Base-by-base conservation (phyloP, 2,113 vertebrate genomes). In the Protobothrops flavoviridis region DNA sequence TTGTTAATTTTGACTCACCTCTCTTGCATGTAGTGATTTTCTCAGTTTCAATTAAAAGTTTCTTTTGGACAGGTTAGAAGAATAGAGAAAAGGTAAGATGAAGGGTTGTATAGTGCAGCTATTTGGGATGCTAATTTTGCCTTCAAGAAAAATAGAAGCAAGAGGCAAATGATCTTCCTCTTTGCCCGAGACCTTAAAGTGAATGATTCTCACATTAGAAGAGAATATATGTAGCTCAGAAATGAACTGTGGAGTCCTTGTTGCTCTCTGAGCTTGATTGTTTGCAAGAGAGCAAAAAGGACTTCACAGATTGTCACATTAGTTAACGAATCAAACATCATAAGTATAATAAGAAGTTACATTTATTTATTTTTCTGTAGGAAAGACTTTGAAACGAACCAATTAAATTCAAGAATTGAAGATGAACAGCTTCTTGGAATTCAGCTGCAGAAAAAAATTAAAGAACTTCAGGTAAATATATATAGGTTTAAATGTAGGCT, bases 401-500 rank as follows among this genome's bases (percentile, higher is more conserved):
- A 98, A 5, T 96, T 99, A 90, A 98, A 97, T 95, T 97, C 98
- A 69, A 98, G 98, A 93, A 97, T 99, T 91, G 99, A 99, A 95
- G 99, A 99, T 20, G 99, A 99, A 91, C 98, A 99, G 95, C 97
- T 98, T 43, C 91, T 98, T 39, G 98, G 97, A 86, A 97, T 95
- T 43, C 99, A 99, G 95, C 97, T 99, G 93, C 98, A 99, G 96
- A 99, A 99, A 97, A 99, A 98, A 96, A 98, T 99, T 96, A 99
- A 99, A 95, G 99, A 99, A 93, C 95, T 99, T 10, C 99, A 99
- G 98, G 99, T 99, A 93, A 55, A 88, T 21, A 74, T 43, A 15
- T 33, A 15, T 91, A 85, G 17, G 87, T 2, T 52, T 93, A n/a
- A 91, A 92, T 12, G 61, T 24, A 9, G 1, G 55, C 20, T 26